Percentiles rank a stretch among this genome's conserved stretches.
These are phyloP conservation scores for Dendronephthya gigantea DNA, from an alignment of 64 coral and sea anemone species.

Conservation along the genomic window DNA sequence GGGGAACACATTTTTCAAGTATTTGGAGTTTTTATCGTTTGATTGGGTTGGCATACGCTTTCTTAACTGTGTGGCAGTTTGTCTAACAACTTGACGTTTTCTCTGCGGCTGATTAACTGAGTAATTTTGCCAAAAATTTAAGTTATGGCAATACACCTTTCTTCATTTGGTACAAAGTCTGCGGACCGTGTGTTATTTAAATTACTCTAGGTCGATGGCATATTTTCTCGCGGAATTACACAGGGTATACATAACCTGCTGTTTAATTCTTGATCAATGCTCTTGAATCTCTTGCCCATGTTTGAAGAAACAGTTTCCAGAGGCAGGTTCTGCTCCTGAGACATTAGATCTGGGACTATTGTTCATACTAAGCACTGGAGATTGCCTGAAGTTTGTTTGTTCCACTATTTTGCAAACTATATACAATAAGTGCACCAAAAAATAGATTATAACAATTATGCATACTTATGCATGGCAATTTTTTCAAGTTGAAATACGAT, in stretches of 20 bases:
- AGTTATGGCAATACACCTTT: background rate
- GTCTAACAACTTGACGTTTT: background rate
- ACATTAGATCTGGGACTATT: background rate
- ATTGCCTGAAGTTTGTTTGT: background rate
- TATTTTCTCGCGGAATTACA: background rate
- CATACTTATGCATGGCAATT: background rate
- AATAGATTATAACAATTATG: constrained; percentile 1
- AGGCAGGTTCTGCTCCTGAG: background rate
- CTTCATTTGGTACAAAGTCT: background rate
- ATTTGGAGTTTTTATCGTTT: background rate
- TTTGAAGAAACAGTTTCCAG: background rate
- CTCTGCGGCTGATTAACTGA: background rate
- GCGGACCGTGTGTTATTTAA: too few species aligned
- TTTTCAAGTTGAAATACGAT: background rate
- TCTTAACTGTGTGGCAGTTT: background rate
- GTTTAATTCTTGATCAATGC: background rate
- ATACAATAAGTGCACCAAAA: background rate
- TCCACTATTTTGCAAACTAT: background rate
- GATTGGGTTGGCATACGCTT: background rate
- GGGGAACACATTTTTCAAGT: background rate
- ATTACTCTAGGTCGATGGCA: background rate
- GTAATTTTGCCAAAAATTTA: background rate
- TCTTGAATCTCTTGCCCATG: background rate
- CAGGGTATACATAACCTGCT: background rate
- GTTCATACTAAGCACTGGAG: background rate